A percentile compares a stretch with the other conserved stretches of the same genome.
Conservation (phyloP, 2,888 invertebrate species). For the Noctua fimbriata region DNA sequence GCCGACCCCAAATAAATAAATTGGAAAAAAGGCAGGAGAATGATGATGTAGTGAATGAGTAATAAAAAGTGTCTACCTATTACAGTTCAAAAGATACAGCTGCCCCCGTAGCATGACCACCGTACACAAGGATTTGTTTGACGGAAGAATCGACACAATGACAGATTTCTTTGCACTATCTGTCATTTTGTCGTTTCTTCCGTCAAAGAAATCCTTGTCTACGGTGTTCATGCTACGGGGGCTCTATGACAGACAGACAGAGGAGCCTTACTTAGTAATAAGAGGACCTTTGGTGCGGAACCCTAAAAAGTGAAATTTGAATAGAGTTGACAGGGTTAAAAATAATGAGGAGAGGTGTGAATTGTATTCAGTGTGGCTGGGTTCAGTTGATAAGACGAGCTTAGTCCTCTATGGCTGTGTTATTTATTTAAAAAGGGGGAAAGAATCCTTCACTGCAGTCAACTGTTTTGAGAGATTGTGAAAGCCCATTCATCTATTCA, state of each 20-base stretch:
- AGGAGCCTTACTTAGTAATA: background rate
- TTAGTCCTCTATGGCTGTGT: constrained; percentile 16
- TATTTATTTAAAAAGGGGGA: constrained; percentile 29
- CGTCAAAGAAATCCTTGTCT: too few species aligned
- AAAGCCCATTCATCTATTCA: constrained; percentile 16
- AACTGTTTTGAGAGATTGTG: constrained; percentile 12
- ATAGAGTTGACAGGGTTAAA: constrained; percentile 65
- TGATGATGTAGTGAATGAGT: too few species aligned
- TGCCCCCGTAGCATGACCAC: too few species aligned
- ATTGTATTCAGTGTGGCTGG: constrained; percentile 55
- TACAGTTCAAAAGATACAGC: background rate
- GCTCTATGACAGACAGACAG: background rate
- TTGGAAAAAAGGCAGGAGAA: too few species aligned
- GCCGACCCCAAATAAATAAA: too few species aligned
- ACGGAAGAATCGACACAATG: too few species aligned
- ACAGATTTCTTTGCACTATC: too few species aligned
- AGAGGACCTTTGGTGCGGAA: background rate
- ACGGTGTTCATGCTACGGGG: too few species aligned
- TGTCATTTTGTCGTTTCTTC: too few species aligned
- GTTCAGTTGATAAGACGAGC: constrained; percentile 38
- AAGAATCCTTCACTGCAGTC: constrained; percentile 2
- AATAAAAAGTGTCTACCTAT: background rate
- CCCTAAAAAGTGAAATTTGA: constrained; percentile 51
- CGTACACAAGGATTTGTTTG: too few species aligned
- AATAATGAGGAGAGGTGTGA: constrained; percentile 66